Base-by-base conservation (phyloP, 2,888 invertebrate species). In the Agrochola macilenta region DNA sequence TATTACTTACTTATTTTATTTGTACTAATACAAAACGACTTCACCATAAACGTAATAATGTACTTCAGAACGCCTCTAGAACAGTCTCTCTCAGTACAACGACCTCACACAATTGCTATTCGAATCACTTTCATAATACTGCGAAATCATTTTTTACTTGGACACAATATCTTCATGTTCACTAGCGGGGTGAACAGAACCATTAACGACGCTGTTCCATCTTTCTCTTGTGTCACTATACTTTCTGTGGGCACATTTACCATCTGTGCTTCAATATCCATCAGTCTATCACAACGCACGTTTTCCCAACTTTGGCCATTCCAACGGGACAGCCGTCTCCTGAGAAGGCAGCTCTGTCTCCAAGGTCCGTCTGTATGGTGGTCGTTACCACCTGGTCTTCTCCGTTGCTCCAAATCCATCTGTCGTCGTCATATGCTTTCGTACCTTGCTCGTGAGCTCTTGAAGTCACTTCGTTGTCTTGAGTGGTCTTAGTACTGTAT, bases 331-430 rank as follows among this genome's bases (percentile, higher is more conserved):
- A 88, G 1, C 30, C 70, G 3, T 64, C 46, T 3, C 70, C 88
- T 5, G 65, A 14, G 30, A 88, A 88, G 2, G 88, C 86, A 12
- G 88, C 82, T 60, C 88, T 81, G n/a, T 88, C 80, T 14, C 54
- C 81, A 26, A 88, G 30, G 2, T 35, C 57, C 1, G 43, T 17
- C 4, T 65, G 9, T 0, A 78, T 79, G 0, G 79, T 83, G 0
- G 82, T 79, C n/a, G 72, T 39, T 20, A 69, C 60, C 0, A n/a
- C 52, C 20, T 69, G 61, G 0, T 73, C 75, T 2, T 77, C 61
- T 17, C 72, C 79, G 46, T 81, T 77, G 23, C 78, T 77, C 88
- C 88, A 88, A n/a, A 88, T 63, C 88, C 88, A 88, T 14, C 64
- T 78, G 17, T 88, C 87, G 1, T 58, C 58, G 0, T 82, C 69